These are phyloP conservation scores for Mesaphorura yosii DNA, from an alignment of 1,140 invertebrate genomes.

Conservation along the genomic window DNA sequence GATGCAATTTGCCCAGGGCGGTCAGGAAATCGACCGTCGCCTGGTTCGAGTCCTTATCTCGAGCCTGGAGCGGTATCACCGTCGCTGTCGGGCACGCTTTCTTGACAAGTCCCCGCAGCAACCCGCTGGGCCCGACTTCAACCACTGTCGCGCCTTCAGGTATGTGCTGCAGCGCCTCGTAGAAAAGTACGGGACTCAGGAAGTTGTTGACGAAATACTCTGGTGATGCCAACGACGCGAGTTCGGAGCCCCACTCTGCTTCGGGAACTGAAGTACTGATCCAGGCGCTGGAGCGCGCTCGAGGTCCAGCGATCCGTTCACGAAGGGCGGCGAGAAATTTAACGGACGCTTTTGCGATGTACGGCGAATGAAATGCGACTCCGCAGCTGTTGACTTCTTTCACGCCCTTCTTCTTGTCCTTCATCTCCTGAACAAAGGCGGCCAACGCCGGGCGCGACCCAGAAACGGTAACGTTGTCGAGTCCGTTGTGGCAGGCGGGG, in stretches of 20 bases:
- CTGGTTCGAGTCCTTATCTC: constrained; percentile 51
- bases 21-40: constrained; percentile 55
- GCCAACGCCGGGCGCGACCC: constrained; percentile 60
- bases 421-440: constrained; percentile 61
- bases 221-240: constrained; percentile 71
- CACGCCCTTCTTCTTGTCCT: constrained; percentile 67
- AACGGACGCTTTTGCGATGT: constrained; percentile 48
- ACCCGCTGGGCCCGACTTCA: constrained; percentile 83
- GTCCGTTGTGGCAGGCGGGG: constrained; percentile 89
- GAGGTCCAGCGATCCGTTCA: constrained; percentile 42
- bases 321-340: neutral
- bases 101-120: constrained; percentile 80
- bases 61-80: constrained; percentile 58
- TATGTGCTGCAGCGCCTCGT: constrained; percentile 58
- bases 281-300: constrained; percentile 68
- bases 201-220: constrained; percentile 95
- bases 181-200: constrained; percentile 57
- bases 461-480: constrained; percentile 84
- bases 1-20: constrained; percentile 69
- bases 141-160: constrained; percentile 78
- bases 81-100: constrained; percentile 48
- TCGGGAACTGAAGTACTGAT: constrained; percentile 86
- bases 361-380: constrained; percentile 89
- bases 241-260: constrained; percentile 58
- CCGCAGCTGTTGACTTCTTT: constrained; percentile 77